Evolutionary conservation across 2,888 invertebrate species (phyloP).

Genomic region (Drosophila yooni): DNA sequence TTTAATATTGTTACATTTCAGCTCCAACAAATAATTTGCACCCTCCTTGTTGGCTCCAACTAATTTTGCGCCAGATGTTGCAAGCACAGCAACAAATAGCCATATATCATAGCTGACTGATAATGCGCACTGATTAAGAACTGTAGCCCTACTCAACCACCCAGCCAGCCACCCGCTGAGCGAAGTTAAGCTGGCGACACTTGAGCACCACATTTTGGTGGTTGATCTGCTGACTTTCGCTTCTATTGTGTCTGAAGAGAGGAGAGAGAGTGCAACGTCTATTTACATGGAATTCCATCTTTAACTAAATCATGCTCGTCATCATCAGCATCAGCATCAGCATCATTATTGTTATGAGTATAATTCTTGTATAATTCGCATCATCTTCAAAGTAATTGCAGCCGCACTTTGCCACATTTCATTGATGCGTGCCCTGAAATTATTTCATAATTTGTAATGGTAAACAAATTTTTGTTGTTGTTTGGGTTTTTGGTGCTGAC

Average conservation of each 20-base stretch:
- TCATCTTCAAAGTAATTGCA: slow-evolving; percentile 73
- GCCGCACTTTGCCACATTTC: slow-evolving; percentile 51
- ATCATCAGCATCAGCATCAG: slow-evolving; percentile 44
- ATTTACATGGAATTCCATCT: slow-evolving; percentile 31
- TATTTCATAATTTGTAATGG: slow-evolving; percentile 59
- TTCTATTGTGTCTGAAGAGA: slow-evolving; percentile 42
- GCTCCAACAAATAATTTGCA: background rate
- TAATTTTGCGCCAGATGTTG: slow-evolving; percentile 44
- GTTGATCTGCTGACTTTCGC: slow-evolving; percentile 69
- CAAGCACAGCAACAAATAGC: slow-evolving; percentile 48
- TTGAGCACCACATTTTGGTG: slow-evolving; percentile 35
- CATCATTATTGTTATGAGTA: slow-evolving; percentile 38
- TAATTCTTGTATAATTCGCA: slow-evolving; percentile 21
- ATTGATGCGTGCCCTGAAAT: slow-evolving; percentile 66
- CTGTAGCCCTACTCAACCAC: slow-evolving; percentile 19
- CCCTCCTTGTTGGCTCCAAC: background rate
- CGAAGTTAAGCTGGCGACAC: slow-evolving; percentile 33
- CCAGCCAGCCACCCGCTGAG: slow-evolving; percentile 39
- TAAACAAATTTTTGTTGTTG: slow-evolving; percentile 12
- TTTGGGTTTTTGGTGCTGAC: slow-evolving; percentile 22
- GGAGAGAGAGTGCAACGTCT: background rate
- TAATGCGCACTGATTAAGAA: slow-evolving; percentile 69
- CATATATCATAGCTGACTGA: slow-evolving; percentile 67
- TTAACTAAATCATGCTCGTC: slow-evolving; percentile 39
- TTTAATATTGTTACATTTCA: background rate